phyloP scores from a whole-genome alignment of 2,888 invertebrate genomes.

The Disparrhopalites patrizii region DNA sequence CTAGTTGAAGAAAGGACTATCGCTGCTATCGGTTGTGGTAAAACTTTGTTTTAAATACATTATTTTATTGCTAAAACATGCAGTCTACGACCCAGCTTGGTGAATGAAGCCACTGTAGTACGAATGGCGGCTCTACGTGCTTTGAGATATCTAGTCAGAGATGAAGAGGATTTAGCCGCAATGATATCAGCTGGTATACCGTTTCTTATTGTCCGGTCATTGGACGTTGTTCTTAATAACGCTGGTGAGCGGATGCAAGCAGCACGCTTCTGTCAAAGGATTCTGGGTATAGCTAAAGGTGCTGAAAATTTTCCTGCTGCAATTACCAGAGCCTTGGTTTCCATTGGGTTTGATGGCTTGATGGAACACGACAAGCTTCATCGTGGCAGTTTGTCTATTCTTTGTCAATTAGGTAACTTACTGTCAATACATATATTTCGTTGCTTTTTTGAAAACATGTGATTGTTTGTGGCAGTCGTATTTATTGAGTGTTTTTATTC shows the following conservation, averaged over 20 bases:
- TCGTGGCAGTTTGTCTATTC: constrained; percentile 76
- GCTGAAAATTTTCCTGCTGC: constrained; percentile 62
- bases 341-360: constrained; percentile 73
- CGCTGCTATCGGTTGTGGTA: too few species aligned
- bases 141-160: constrained; percentile 75
- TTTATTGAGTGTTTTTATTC: background rate
- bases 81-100: constrained; percentile 78
- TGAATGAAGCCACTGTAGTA: constrained; percentile 83
- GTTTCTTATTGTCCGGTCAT: constrained; percentile 77
- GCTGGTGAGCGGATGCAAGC: constrained; percentile 80
- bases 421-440: background rate
- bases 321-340: constrained; percentile 73
- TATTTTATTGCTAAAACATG: too few species aligned
- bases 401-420: constrained; percentile 77
- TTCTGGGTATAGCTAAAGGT: constrained; percentile 51
- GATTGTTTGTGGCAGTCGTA: background rate
- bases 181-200: constrained; percentile 75
- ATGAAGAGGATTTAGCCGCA: constrained; percentile 67
- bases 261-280: constrained; percentile 72
- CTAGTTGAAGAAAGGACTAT: too few species aligned
- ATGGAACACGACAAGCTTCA: constrained; percentile 79
- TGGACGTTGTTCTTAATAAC: constrained; percentile 84
- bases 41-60: too few species aligned
- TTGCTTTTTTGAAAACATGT: background rate
- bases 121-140: constrained; percentile 83